phyloP scores from a whole-genome alignment of 2,797 vertebrate species.

The Graptemys geographica region DNA sequence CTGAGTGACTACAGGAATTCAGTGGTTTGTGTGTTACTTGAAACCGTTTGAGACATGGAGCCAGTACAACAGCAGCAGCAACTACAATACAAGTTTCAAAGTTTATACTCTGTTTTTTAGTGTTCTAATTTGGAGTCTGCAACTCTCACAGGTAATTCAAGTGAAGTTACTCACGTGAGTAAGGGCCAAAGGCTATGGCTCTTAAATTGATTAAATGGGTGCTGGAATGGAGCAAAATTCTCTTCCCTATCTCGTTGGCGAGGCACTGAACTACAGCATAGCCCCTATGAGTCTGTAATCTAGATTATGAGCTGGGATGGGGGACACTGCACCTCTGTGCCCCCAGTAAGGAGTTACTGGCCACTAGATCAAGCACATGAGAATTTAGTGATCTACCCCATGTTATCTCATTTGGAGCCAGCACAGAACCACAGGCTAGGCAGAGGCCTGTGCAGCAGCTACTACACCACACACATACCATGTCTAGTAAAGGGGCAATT shows the following conservation, averaged over 20 bases:
- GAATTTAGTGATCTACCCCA: neutral
- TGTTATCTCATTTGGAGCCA: neutral
- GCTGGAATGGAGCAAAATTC: neutral
- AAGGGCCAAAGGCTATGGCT: neutral
- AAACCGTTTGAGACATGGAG: neutral
- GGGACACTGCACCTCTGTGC: neutral
- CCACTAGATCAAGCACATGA: neutral
- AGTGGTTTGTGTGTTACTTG: neutral
- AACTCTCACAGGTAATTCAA: neutral
- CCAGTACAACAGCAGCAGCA: neutral
- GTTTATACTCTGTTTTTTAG: neutral
- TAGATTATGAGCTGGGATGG: neutral
- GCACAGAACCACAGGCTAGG: neutral
- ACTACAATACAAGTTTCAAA: fast-evolving
- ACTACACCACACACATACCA: neutral
- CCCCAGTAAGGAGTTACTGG: neutral
- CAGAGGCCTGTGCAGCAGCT: constrained; percentile 8
- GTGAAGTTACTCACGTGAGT: neutral
- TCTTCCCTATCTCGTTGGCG: neutral
- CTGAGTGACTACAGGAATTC: neutral
- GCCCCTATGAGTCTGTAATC: neutral
- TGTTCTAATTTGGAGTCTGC: neutral
- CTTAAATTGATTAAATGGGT: neutral
- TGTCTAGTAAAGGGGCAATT: constrained; percentile 22
- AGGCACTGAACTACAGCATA: neutral